Evolutionary conservation across 2,113 vertebrate species (phyloP).

Genomic region (Sebastes fasciatus): DNA sequence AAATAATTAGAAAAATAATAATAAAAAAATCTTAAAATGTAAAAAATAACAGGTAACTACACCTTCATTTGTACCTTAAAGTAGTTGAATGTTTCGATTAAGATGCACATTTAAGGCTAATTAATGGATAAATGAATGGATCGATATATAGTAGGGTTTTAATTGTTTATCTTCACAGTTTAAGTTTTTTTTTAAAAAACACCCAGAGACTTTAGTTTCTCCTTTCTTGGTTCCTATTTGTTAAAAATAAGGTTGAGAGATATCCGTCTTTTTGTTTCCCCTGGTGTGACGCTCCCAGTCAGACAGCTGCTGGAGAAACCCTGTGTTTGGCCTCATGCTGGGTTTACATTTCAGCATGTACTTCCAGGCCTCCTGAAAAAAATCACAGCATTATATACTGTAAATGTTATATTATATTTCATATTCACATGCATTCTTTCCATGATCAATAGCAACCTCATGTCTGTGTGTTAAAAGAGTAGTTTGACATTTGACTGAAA

Average conservation of each 20-base stretch:
- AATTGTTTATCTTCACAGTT: too few species aligned
- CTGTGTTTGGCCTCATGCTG: conserved; percentile 84
- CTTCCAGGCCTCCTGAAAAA: conserved; percentile 87
- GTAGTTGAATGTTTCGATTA: too few species aligned
- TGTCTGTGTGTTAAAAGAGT: neutral
- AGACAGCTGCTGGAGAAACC: conserved; percentile 88
- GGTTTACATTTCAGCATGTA: conserved; percentile 84
- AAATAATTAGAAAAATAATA: too few species aligned
- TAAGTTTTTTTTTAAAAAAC: too few species aligned
- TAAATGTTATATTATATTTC: neutral
- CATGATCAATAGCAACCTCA: neutral
- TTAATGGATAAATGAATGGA: too few species aligned
- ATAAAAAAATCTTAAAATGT: too few species aligned
- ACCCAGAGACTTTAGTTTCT: too few species aligned
- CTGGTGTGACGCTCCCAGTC: conserved; percentile 86
- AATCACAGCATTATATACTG: neutral
- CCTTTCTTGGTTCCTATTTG: neutral
- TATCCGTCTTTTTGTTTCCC: conserved; percentile 73
- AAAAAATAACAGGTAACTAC: too few species aligned
- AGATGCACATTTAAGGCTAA: too few species aligned
- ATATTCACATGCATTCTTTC: neutral
- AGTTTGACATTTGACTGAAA: neutral
- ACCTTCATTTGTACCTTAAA: too few species aligned
- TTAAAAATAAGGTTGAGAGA: conserved; percentile 78
- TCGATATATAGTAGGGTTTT: too few species aligned